Conservation (phyloP, 2,797 vertebrate species). For the Pseudochirops cupreus region DNA sequence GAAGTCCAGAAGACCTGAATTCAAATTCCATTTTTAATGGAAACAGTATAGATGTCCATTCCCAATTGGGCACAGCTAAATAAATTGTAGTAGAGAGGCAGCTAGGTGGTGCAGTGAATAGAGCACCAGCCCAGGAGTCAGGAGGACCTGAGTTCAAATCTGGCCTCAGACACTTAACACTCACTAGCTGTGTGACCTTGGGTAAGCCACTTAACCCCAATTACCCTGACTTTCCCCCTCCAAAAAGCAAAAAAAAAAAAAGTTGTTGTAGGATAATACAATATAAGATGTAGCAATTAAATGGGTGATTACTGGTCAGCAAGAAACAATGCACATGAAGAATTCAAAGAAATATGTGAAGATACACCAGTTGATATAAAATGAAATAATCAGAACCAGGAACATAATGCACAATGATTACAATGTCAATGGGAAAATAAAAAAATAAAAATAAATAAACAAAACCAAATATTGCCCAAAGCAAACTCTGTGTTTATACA, state of each 20-base stretch:
- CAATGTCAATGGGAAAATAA: not conserved
- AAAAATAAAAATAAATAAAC: not conserved
- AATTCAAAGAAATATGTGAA: not conserved
- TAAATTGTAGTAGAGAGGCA: not conserved
- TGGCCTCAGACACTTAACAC: too few relatives aligned
- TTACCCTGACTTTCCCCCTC: too few relatives aligned
- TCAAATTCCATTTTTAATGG: not conserved
- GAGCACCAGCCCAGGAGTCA: too few relatives aligned
- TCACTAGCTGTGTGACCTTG: too few relatives aligned
- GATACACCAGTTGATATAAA: not conserved
- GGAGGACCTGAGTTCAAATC: too few relatives aligned
- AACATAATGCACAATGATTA: not conserved
- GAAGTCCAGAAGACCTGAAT: not conserved
- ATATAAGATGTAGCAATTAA: not conserved
- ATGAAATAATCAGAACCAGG: not conserved
- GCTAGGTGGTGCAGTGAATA: too few relatives aligned
- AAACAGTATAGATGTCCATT: not conserved
- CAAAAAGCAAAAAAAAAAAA: too few relatives aligned
- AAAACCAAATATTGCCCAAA: not conserved
- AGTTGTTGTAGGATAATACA: not conserved
- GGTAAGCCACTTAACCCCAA: too few relatives aligned
- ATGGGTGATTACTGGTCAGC: not conserved
- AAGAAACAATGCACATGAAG: not conserved
- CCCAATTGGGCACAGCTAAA: not conserved
- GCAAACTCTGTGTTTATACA: not conserved